Evolutionary conservation across 2,113 vertebrate species (phyloP), one percentile per base, ranked within the genome.

Genomic region (Oreochromis aureus): DNA sequence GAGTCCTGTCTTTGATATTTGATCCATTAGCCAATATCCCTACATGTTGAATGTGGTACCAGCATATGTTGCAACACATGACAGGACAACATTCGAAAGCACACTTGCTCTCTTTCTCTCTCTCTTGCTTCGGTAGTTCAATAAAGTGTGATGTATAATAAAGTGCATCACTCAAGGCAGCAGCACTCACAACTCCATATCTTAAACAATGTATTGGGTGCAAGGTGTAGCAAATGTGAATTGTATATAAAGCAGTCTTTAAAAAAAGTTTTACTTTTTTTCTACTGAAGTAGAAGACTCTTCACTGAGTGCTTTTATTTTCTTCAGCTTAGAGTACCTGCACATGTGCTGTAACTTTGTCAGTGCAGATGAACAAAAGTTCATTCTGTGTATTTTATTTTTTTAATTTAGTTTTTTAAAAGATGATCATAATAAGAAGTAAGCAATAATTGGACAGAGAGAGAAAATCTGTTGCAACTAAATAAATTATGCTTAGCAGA

Each of bases 21-120:
- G 79, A 91, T 91, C 71, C 63, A 94, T 92, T 90, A 91, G 89
- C 81, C 90, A 93, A 9, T 85, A 81, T 86, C 61, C 58, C 85
- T 81, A 83, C 84, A 87, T 16, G 53, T 80, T 39, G 83, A 85
- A 53, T 71, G n/a, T 56, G 76, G 44, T 34, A 63, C 34, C 63
- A 81, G 53, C 87, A 92, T 84, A 90, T 91, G 86, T 13, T 82
- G 53, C 63, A 84, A 86, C 46, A 87, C 85, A 87, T 71, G 61
- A 86, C 3, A 1, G 36, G 66, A 63, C 30, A 84, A 87, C 89
- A 89, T 71, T 71, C 7, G 7, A 86, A 80, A 54, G 1, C 82
- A 69, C 36, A 18, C 12, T 71, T 32, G 32, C 73, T 54, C 63
- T 53, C 39, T 79, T 5, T 87, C 73, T 32, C 73, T 32, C 10